Base-by-base conservation (phyloP, 2,888 invertebrate species). In the Cantharis rufa region DNA sequence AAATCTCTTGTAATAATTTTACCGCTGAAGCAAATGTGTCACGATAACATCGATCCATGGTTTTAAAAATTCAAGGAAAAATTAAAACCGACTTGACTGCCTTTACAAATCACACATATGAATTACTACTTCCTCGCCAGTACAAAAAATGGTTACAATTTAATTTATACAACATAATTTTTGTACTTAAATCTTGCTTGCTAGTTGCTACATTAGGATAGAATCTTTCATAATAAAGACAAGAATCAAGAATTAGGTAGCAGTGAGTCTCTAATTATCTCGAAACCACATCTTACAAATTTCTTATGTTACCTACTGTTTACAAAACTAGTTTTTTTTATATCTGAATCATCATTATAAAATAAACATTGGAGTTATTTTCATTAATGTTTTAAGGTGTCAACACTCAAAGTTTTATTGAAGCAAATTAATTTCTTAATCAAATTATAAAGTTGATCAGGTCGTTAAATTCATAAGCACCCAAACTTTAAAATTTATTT, bases 241-340 rank as follows among this genome's bases (percentile, higher is more conserved):
- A 48, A 48, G 48, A 48, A 48, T 66, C 64, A 66, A 66, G 64
- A 24, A 66, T 66, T 66, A 66, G 24, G 64, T 66, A 66, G 64
- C 64, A 21, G 24, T 24, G 24, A 66, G 64, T 66, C 64, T 66
- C 16, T 48, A 66, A 66, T 66, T 66, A 66, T 66, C 64, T 66
- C 10, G 21, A 66, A 66, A 66, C 64, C 64, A 24, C 64, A 66
- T 66, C 64, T 66, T 66, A 66, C 64, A 15, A 24, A 21, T 18
- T 66, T 48, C 48, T 48, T 48, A n/a, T 48, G 48, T 48, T 48
- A 48, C 24, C 64, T 66, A 66, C 64, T 66, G 64, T 66, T 66
- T 66, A 66, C 64, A 66, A 66, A 66, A 66, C 64, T 66, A 66
- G 64, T 66, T 66, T 66, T n/a, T n/a, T 21, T 21, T 21, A n/a